A percentile compares a stretch with the other conserved stretches of the same genome.
Conservation (phyloP, 1,140 invertebrate species). For the Ylistrum balloti region DNA sequence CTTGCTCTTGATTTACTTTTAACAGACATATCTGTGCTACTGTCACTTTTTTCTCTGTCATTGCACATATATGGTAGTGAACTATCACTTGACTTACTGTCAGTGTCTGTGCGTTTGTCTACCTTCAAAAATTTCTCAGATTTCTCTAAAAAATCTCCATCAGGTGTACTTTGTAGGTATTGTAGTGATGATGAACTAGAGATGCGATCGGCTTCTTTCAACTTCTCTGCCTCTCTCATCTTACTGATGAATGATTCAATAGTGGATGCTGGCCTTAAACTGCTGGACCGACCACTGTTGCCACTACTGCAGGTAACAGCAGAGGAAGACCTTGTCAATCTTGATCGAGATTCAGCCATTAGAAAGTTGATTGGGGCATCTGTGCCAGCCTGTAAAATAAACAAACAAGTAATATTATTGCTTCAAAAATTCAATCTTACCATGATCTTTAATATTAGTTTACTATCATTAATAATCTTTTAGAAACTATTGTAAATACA, state of each 20-base stretch:
- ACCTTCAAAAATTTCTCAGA: background rate
- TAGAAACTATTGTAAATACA: too few relatives aligned
- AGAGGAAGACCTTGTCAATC: conserved; percentile 51
- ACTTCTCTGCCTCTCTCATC: conserved; percentile 60
- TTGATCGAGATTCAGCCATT: conserved; percentile 44
- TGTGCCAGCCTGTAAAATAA: conserved; percentile 49
- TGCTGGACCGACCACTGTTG: conserved; percentile 43
- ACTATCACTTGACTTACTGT: background rate
- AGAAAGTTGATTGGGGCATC: conserved; percentile 54
- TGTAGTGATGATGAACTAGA: background rate
- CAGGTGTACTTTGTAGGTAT: background rate
- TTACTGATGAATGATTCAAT: conserved; percentile 58
- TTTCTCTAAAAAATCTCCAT: background rate
- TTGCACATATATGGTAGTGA: background rate
- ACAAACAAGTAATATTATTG: too few relatives aligned
- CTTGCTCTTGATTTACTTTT: background rate
- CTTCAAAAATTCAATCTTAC: too few relatives aligned
- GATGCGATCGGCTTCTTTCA: conserved; percentile 50
- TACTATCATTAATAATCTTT: too few relatives aligned
- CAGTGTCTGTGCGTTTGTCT: background rate
- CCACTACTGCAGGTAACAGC: conserved; percentile 44
- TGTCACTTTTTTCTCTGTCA: background rate
- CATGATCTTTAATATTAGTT: too few relatives aligned
- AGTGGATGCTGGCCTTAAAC: conserved; percentile 43
- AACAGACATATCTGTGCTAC: background rate